phyloP scores from a whole-genome alignment of 2,888 invertebrate genomes.

The Masnerella sp. region DNA sequence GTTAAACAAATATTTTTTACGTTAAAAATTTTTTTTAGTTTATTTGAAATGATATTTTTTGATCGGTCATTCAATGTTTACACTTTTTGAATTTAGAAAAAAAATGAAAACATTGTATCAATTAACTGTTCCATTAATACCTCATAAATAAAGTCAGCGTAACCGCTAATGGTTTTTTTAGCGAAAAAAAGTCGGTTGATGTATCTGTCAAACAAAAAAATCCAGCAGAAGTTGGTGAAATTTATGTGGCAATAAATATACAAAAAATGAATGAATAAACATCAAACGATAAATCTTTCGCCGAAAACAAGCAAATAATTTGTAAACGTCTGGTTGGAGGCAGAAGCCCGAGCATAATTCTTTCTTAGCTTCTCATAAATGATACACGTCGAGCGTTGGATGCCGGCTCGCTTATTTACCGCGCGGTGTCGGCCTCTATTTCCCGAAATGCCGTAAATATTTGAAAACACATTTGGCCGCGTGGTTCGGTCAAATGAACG shows the following conservation, averaged over 20 bases:
- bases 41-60: too few species aligned
- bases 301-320: too few species aligned
- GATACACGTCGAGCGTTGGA: conserved; percentile 27
- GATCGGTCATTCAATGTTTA: not conserved
- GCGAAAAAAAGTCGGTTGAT: not conserved
- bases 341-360: too few species aligned
- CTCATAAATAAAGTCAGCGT: conserved; percentile 5
- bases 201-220: not conserved
- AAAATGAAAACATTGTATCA: not conserved
- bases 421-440: conserved; percentile 13
- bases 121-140: not conserved
- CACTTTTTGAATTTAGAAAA: too few species aligned
- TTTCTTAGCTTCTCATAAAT: conserved; percentile 37
- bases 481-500: conserved; percentile 30
- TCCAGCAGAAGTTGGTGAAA: not conserved
- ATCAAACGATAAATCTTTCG: too few species aligned
- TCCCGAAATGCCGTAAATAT: conserved; percentile 28
- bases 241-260: conserved; percentile 8
- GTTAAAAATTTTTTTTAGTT: too few species aligned
- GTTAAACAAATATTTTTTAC: too few species aligned
- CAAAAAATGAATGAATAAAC: too few species aligned
- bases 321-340: too few species aligned
- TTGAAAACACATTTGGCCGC: conserved; percentile 28
- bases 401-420: conserved; percentile 44
- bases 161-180: conserved; percentile 10